A percentile compares a stretch with the other conserved stretches of the same genome.
Evolutionary conservation across 2,797 vertebrate species (phyloP).

Genomic region (Myripristis murdjan): DNA sequence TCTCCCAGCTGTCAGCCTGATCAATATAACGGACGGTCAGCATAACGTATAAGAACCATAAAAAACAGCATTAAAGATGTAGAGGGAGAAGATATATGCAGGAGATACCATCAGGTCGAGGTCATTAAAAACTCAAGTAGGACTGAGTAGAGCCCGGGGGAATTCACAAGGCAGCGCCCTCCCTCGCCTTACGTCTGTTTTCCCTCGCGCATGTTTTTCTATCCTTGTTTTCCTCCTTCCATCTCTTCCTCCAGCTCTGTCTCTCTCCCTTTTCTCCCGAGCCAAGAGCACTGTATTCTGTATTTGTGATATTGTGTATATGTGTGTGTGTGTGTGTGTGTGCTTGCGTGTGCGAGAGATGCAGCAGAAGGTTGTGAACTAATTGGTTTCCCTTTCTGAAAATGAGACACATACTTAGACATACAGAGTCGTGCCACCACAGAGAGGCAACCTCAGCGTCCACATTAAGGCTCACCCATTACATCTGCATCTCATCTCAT

Average conservation of each 20-base stretch:
- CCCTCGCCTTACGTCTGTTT: conserved; percentile 6
- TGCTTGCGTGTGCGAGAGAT: background rate
- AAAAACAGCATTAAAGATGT: conserved; percentile 21
- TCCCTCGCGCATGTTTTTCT: conserved; percentile 1
- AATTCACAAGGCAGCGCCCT: conserved; percentile 18
- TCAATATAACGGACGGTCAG: conserved; percentile 59
- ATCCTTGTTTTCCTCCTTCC: background rate
- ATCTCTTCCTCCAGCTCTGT: background rate
- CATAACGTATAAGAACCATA: conserved; percentile 36
- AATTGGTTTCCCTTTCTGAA: conserved; percentile 25
- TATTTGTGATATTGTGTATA: background rate
- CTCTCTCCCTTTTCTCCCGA: no score
- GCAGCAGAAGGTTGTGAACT: conserved; percentile 8
- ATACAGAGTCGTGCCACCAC: conserved; percentile 2
- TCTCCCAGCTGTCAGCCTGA: conserved; percentile 32
- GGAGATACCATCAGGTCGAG: conserved; percentile 1
- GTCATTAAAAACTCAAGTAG: conserved; percentile 26
- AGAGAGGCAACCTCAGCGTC: conserved; percentile 32
- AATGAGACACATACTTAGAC: conserved; percentile 14
- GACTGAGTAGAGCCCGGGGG: background rate
- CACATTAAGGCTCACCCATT: conserved; percentile 55
- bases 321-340: conserved; percentile 17
- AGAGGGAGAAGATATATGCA: conserved; percentile 6
- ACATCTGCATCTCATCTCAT: conserved; percentile 42
- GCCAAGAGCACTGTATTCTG: background rate